Conservation (phyloP, 1,140 invertebrate genomes). For the Euschistus heros region DNA sequence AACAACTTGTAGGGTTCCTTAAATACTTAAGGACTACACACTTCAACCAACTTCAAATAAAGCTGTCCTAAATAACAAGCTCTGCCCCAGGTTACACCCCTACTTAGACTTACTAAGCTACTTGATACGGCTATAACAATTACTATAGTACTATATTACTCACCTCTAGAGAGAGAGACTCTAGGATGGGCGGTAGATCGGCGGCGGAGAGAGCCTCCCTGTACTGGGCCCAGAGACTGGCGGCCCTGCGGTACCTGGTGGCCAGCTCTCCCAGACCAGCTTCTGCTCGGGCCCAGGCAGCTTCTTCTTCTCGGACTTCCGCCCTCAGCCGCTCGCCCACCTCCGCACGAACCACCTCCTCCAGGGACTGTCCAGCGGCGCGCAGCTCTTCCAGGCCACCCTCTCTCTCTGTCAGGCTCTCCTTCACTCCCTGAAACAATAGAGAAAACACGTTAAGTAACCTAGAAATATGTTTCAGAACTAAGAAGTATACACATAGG, state of each 20-base stretch:
- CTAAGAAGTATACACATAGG: too few relatives aligned
- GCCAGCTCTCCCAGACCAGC: slow-evolving; percentile 59
- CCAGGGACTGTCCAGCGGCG: slow-evolving; percentile 51
- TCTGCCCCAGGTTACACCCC: too few relatives aligned
- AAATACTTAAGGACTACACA: too few relatives aligned
- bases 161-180: neutral
- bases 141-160: too few relatives aligned
- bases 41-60: too few relatives aligned
- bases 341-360: slow-evolving; percentile 52
- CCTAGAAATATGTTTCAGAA: too few relatives aligned
- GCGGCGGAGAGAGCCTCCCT: neutral
- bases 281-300: slow-evolving; percentile 47
- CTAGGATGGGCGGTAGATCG: neutral
- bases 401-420: slow-evolving; percentile 52
- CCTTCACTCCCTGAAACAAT: slow-evolving; percentile 36
- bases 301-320: slow-evolving; percentile 59
- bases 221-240: slow-evolving; percentile 55
- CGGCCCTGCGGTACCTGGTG: slow-evolving; percentile 58
- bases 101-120: too few relatives aligned
- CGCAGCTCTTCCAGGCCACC: slow-evolving; percentile 35
- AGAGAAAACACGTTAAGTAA: too few relatives aligned
- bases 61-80: too few relatives aligned
- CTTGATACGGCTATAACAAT: too few relatives aligned
- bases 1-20: too few relatives aligned
- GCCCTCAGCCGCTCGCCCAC: slow-evolving; percentile 44